phyloP scores from a whole-genome alignment of 2,797 vertebrate genomes.

The Macroramphosus scolopax region DNA sequence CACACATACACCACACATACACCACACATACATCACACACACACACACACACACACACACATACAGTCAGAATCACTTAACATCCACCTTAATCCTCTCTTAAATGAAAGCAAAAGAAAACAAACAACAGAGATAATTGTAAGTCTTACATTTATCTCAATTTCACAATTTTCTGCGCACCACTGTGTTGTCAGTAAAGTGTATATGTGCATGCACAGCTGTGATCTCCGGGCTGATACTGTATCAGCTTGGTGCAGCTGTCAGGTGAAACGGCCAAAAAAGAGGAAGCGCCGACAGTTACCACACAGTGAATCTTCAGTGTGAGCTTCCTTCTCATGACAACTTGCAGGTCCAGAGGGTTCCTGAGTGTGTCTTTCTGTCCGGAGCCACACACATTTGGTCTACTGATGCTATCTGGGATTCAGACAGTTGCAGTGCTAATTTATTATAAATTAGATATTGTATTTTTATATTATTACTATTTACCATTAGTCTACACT shows the following conservation, averaged over 20 bases:
- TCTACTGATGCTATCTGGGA: slow-evolving; percentile 6
- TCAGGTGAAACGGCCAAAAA: slow-evolving; percentile 44
- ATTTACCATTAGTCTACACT: too few species aligned
- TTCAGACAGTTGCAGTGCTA: slow-evolving; percentile 4
- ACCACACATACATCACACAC: too few species aligned
- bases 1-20: too few species aligned
- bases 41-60: too few species aligned
- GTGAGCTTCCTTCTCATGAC: slow-evolving; percentile 51
- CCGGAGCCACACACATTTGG: not conserved
- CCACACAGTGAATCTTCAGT: slow-evolving; percentile 68
- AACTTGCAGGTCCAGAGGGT: slow-evolving; percentile 1
- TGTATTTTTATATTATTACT: too few species aligned
- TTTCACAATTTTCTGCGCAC: slow-evolving; percentile 8
- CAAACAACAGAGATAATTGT: not conserved
- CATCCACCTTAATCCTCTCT: slow-evolving; percentile 21
- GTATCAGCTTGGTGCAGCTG: slow-evolving; percentile 69
- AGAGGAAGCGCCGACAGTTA: slow-evolving; percentile 60
- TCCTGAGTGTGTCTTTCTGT: not conserved
- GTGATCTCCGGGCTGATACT: slow-evolving; percentile 60
- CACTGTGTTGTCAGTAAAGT: slow-evolving; percentile 10
- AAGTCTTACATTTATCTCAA: slow-evolving; percentile 1
- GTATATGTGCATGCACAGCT: slow-evolving; percentile 16
- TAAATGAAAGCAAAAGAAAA: too few species aligned
- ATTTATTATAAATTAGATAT: too few species aligned
- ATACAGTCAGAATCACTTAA: too few species aligned